Evolutionary conservation across 1,140 invertebrate species (phyloP), one percentile per base, ranked within the genome.

Genomic region (Drosophila miranda): DNA sequence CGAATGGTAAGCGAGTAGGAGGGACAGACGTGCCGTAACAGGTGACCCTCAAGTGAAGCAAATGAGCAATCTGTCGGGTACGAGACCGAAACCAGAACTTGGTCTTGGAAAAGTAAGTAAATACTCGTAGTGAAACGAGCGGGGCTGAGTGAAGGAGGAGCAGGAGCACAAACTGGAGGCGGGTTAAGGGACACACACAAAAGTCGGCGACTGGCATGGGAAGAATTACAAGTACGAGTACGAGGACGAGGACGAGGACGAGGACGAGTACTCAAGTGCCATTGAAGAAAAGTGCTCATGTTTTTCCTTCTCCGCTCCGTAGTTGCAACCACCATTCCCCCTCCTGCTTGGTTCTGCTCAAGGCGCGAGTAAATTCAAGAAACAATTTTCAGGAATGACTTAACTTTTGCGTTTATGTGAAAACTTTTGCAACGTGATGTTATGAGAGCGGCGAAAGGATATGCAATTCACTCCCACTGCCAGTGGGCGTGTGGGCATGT

Each of bases 331-430:
- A 2, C 5, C 21, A 26, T 26, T 26, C 2, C 21, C 28, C 8
- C 9, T 46, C 6, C 3, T n/a, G 11, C 16, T 26, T 30, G 2
- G 9, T 30, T 14, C 34, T 6, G 3, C 14, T 46, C 21, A 82
- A 75, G 79, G 78, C 77, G 75, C 52, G 78, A 86, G 81, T 86
- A 86, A 86, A 86, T 86, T 87, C 74, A 86, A 87, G 82, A 86
- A 86, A 86, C 81, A 86, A 86, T 86, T 86, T 87, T 87, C 81
- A 87, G 81, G 77, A 86, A 86, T 86, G 81, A 86, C 81, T 86
- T 87, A 86, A 86, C 81, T 86, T 86, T 86, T 86, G 82, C 81
- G 81, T 87, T 86, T 86, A 86, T 86, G 82, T 87, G 81, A 86
- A 86, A 86, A 86, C 57, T 86, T 83, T 86, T 71, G 69, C 63